Percentiles rank a stretch among this genome's conserved stretches.
phyloP scores from a whole-genome alignment of 2,797 vertebrate species.

The Pangasius krempfi region DNA sequence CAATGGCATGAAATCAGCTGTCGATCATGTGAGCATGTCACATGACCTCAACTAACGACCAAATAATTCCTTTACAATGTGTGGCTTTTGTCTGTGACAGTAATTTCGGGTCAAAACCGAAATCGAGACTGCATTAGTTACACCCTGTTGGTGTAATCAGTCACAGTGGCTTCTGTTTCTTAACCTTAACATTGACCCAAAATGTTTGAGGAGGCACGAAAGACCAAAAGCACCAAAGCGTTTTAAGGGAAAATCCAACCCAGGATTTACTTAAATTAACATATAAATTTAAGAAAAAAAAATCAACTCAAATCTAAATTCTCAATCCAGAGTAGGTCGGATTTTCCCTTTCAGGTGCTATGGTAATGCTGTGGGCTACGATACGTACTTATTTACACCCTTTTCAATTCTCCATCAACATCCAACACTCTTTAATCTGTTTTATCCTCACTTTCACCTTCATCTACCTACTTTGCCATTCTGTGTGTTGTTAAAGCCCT shows the following conservation, averaged over 20 bases:
- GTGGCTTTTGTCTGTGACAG: too few species aligned
- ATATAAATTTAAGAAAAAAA: conserved; percentile 13
- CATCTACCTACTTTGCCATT: conserved; percentile 62
- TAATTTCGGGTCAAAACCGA: not conserved
- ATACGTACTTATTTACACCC: conserved; percentile 53
- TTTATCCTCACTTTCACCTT: conserved; percentile 66
- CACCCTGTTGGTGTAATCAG: too few species aligned
- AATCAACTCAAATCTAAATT: not conserved
- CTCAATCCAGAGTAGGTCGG: not conserved
- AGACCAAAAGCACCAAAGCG: not conserved
- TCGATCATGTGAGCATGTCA: not conserved
- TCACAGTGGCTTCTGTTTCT: not conserved
- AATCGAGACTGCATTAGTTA: not conserved
- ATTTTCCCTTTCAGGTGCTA: not conserved
- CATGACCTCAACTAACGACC: not conserved
- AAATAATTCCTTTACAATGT: not conserved
- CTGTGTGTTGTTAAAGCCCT: conserved; percentile 34
- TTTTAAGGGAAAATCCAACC: not conserved
- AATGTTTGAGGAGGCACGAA: not conserved
- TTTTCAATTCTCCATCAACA: conserved; percentile 39
- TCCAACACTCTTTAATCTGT: conserved; percentile 66
- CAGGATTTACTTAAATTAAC: conserved; percentile 15
- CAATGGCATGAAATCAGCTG: not conserved
- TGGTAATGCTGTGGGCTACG: conserved; percentile 52
- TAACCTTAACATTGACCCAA: not conserved